Evolutionary conservation across 2,888 invertebrate species (phyloP), one percentile per base, ranked within the genome.

Genomic region (Leptinotarsa juncta): DNA sequence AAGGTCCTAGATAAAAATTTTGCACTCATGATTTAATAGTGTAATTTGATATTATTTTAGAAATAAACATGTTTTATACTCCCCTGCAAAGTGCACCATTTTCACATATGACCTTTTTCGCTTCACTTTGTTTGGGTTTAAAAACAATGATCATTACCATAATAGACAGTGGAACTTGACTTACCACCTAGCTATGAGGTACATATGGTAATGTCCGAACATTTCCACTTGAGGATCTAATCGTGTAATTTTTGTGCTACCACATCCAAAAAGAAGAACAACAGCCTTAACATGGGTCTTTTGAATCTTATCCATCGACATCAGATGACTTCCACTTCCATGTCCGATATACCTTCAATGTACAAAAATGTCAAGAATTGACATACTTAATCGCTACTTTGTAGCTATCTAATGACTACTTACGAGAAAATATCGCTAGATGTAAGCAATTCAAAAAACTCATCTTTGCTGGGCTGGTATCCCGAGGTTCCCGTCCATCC

Each of bases 251-350:
- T 87, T 85, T 26, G 88, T 88, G 71, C 90, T 91, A 74, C 89
- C 88, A 82, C 94, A 94, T 15, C 94, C 94, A 88, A 94, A 93
- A 15, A 94, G 87, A 65, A 94, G 86, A 15, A 91, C 90, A 16
- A 91, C 90, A 3, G 92, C 90, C 65, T 89, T 89, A 65, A 91
- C 90, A 65, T 88, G 85, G 62, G 90, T 84, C 79, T 89, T 89
- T 81, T 91, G 90, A 66, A 94, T 88, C 77, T 89, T 87, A 57
- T 90, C 89, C 32, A 89, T 89, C 18, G 89, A 87, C 67, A 93
- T 86, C 82, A 90, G 92, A 82, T 91, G 91, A 60, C 90, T 87
- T 0, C 94, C 94, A 75, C 90, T 90, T 4, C 94, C 93, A 85
- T 94, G 94, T 32, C 94, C 94, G 82, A 90, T 90, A 85, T 93